Evolutionary conservation across 2,113 vertebrate species (phyloP).

Genomic region (Nothobranchius furzeri): DNA sequence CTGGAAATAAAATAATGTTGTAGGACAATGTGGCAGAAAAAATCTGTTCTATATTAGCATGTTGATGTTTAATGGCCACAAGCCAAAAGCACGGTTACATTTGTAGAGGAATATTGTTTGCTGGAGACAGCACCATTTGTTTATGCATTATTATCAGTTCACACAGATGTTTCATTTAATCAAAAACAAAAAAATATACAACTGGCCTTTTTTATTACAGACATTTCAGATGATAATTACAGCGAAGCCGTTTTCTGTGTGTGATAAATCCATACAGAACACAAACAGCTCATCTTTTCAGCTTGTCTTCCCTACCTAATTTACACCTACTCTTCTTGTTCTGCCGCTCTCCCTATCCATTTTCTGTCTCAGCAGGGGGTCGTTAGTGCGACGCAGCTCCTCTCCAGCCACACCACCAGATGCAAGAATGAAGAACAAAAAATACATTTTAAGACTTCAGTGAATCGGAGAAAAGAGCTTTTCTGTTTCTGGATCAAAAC

Average conservation of each 20-base stretch:
- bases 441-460: neutral
- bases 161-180: neutral
- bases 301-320: conserved; percentile 25
- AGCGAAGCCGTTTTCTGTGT: neutral
- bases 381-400: conserved; percentile 41
- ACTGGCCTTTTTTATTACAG: neutral
- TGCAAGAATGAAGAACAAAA: conserved; percentile 28
- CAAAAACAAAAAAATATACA: neutral
- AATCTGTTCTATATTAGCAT: neutral
- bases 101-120: neutral
- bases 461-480: neutral
- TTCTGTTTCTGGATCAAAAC: conserved; percentile 13
- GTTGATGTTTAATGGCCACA: neutral
- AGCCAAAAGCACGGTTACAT: neutral
- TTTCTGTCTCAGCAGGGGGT: conserved; percentile 41
- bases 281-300: conserved; percentile 23
- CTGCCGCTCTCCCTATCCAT: neutral
- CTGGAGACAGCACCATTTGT: neutral
- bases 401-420: conserved; percentile 43
- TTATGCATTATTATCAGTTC: neutral
- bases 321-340: conserved; percentile 22
- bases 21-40: neutral
- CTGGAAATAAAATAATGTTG: neutral
- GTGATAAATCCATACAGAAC: conserved; percentile 15
- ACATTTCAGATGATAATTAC: neutral